Evolutionary conservation across 1,140 invertebrate species (phyloP), one percentile per base, ranked within the genome.

Genomic region (Vanessa tameamea): DNA sequence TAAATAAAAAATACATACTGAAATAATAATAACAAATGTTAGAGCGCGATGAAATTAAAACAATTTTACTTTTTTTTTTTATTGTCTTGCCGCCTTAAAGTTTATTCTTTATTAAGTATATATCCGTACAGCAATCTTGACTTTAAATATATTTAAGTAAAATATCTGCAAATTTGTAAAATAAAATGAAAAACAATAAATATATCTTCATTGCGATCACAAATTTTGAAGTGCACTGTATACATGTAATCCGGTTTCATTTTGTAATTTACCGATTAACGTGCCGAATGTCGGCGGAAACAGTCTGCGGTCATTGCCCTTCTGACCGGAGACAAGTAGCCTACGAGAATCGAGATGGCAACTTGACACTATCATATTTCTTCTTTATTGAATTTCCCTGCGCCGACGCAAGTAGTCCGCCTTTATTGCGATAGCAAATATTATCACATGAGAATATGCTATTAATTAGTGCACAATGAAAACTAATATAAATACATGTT

Each of bases 341-440:
- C 76, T 78, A 82, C 80, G 57, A 55, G 48, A 50, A n/a, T 76
- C 74, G 72, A 79, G 75, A 79, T 77, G 78, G 74, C 79, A 77
- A 82, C 73, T 75, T 75, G 76, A 69, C 78, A 82, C 83, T 87
- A 82, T 90, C 87, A 85, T 85, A 80, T 90, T 90, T 82, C 88
- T 86, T 84, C 82, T 87, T 88, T 82, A 87, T 88, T 88, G 64
- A 90, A 90, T 90, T 89, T 87, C 82, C 88, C 78, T 65, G 78
- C 78, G 72, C 64, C 75, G 77, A 77, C 53, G 66, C 72, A 82
- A 75, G 81, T 67, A 83, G 83, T 82, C 81, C 79, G 80, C 72
- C 82, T 79, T 81, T 80, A 75, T 26, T 64, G 16, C 51, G 50
- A 65, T 37, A 64, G 26, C 57, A 50, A n/a, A 14, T n/a, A 15